Base-by-base conservation (phyloP, 2,888 invertebrate species). In the Drosophila multiciliata region DNA sequence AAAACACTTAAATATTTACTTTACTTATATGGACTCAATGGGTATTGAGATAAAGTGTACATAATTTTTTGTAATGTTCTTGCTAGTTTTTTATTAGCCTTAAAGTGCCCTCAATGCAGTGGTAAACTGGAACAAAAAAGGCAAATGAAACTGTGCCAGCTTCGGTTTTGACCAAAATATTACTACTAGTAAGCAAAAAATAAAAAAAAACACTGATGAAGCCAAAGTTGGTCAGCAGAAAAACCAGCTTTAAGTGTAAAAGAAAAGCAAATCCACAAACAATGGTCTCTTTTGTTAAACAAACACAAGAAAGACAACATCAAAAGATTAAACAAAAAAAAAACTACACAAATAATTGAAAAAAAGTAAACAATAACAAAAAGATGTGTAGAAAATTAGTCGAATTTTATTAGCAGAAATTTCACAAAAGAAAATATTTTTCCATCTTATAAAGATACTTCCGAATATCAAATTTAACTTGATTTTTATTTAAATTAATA, bases 81-180 rank as follows among this genome's bases (percentile, higher is more conserved):
- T 4, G 9, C 20, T 49, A 12, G 26, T 32, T 53, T 40, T 54
- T 40, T 7, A 33, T 35, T 32, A 49, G 20, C 52, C 52, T 33
- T 11, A 32, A 15, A 26, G n/a, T 62, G 62, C 33, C 57, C 68
- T 33, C 68, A 65, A 66, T 68, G 17, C 26, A 33, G 17, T 17
- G 61, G 38, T 49, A 50, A 50, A 50, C 17, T 6, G 3, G 15
- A 42, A 17, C 23, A 61, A 20, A 35, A 50, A 20, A 40, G 32
- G 11, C 49, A 12, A 38, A 32, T 23, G n/a, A 55, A 76, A 78
- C 60, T 45, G 68, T 68, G 64, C 40, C 78, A 78, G 29, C 58
- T 78, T 63, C 48, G 57, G 59, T 66, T 67, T 73, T 57, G 52
- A 23, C 57, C 58, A 59, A 65, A 66, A 48, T 49, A 23, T 72